These are phyloP conservation scores for Mixornis gularis DNA, from an alignment of 2,113 vertebrate species.

Conservation along the genomic window DNA sequence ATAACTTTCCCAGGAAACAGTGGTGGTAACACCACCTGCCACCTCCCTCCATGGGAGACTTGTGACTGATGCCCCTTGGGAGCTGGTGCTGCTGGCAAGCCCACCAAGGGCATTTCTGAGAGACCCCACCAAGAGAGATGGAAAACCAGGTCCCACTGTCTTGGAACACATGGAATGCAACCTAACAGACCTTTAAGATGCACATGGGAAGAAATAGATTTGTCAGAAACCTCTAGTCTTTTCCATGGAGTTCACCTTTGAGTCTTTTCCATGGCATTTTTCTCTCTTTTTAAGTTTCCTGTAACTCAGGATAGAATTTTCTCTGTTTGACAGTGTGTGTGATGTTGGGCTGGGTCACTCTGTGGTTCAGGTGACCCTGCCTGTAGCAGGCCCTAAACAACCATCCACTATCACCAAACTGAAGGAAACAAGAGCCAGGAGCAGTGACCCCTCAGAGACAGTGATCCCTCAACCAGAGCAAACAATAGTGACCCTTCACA, in stretches of 20 bases:
- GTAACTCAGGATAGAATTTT: background rate
- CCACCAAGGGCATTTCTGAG: background rate
- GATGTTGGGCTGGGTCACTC: background rate
- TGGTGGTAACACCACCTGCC: background rate
- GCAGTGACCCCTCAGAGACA: background rate
- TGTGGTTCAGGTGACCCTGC: background rate
- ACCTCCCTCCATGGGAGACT: background rate
- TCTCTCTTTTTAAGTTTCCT: background rate
- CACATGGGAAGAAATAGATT: background rate
- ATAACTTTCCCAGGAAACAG: background rate
- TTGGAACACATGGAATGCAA: background rate
- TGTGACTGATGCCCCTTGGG: accelerated
- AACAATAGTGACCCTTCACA: background rate
- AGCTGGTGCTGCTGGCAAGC: background rate
- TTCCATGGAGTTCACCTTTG: background rate
- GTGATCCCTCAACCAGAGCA: background rate
- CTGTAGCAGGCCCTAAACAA: background rate
- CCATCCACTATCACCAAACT: background rate
- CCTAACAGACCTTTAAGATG: background rate
- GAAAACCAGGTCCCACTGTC: background rate
- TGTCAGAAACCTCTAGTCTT: background rate
- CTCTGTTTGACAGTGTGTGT: background rate
- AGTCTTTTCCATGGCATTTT: background rate
- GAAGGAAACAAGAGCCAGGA: background rate
- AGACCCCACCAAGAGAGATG: background rate